Evolutionary conservation across 2,113 vertebrate species (phyloP), one percentile per base, ranked within the genome.

Genomic region (Elanoides forficatus): DNA sequence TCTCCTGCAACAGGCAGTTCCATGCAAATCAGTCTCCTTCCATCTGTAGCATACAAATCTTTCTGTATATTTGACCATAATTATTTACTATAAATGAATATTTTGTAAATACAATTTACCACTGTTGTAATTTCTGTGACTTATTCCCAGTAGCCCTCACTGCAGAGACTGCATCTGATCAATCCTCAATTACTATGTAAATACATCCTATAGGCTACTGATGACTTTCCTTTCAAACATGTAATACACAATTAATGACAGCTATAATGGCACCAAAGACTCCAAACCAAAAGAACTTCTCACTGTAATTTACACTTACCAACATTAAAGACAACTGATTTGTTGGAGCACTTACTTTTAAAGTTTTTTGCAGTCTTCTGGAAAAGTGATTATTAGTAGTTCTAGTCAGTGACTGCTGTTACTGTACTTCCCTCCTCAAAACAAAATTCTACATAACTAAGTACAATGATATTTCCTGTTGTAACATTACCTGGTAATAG

Each of bases 101-200:
- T 95, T 98, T 91, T 92, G 93, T 96, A 96, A 96, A 88, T 92
- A 72, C 88, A 82, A 95, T 97, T 97, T 94, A 94, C 59, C 20
- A 26, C 81, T 43, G 29, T 63, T 73, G 82, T 15, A 34, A 72
- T 93, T 90, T 94, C 58, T 22, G 10, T 65, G 76, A 83, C 72
- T 68, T 90, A 95, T 56, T 97, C 93, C 93, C 90, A 84, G 88
- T 26, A 79, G 78, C 53, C 52, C 45, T 96, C 92, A 38, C 59
- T 90, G 80, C 88, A 97, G 94, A 97, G 73, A 83, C 32, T 96
- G 93, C 76, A 86, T 80, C 91, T 88, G 93, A 97, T 97, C 93
- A 97, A 96, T 95, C 96, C 83, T 95, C 88, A 97, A 59, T 98
- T 97, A 90, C 95, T 90, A 90, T 94, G 91, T 90, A 97, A 95